Base-by-base conservation (phyloP, 1,140 invertebrate genomes). In the Zelostemma sp. region DNA sequence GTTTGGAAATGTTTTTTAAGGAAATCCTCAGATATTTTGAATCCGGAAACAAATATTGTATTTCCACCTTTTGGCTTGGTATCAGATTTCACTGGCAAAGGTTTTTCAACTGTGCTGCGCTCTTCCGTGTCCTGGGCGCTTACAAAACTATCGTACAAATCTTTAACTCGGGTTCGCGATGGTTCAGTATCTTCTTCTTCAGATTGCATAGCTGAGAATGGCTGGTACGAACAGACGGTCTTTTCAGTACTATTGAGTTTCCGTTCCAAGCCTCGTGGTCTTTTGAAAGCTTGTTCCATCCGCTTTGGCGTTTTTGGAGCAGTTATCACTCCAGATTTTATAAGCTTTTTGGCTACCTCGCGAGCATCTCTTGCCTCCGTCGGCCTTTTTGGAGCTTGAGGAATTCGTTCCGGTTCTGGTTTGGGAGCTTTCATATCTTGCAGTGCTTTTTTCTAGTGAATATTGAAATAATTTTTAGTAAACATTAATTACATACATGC, bases 371-470 rank as follows among this genome's bases (percentile, higher is more conserved):
- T 90, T 0, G 94, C 94, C 84, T 96, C 94, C 5, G 93, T 91
- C 1, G 93, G 92, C 31, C 93, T 87, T 83, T 95, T 95, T 0
- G 90, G 89, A 11, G 90, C 81, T 48, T 91, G 86, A 5, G 92
- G 92, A 9, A 85, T 81, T 63, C 95, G 92, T 75, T 96, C 95
- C 8, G 92, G 91, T 84, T 97, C 95, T 55, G 91, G 93, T 83
- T 95, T 94, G 0, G 95, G 95, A 0, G 93, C 88, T 86, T 95
- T 97, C 33, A 96, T 84, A 12, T 93, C 93, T 86, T 96, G 93
- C 6, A 97, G 77, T 0, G 95, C 94, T 83, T 97, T 97, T 91
- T 97, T 97, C 91, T n/a, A n/a, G n/a, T n/a, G n/a, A n/a, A n/a
- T n/a, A n/a, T n/a, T 95, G 84, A 80, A 60, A 72, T 35, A 64